Evolutionary conservation across 2,113 vertebrate genomes (phyloP).

Genomic region (Dipodomys merriami): DNA sequence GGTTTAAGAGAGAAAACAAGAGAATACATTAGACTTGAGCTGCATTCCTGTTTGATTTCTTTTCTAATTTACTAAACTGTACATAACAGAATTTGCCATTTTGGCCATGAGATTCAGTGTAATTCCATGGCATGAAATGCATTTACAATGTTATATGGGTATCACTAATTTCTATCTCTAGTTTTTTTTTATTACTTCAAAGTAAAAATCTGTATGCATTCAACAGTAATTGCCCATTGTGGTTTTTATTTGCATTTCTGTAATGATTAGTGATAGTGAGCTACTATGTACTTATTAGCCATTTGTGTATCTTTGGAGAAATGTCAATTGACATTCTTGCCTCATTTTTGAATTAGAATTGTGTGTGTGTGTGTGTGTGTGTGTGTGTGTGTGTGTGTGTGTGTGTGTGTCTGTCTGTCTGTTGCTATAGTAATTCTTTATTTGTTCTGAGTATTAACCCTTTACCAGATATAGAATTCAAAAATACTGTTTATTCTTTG

Average conservation of each 20-base stretch:
- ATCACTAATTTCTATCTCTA: not conserved
- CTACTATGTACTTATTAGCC: not conserved
- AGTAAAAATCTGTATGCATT: not conserved
- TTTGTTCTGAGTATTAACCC: not conserved
- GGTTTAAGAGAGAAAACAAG: constrained; percentile 35
- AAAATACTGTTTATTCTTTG: not conserved
- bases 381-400: no score
- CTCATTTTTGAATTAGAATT: not conserved
- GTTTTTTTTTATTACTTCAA: not conserved
- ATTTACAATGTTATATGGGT: not conserved
- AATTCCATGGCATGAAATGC: not conserved
- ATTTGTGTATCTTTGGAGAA: not conserved
- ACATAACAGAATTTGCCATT: not conserved
- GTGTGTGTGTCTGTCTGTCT: no score
- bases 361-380: not conserved
- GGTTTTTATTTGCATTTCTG: constrained; percentile 45
- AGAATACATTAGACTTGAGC: constrained; percentile 6
- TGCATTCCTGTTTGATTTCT: constrained; percentile 27
- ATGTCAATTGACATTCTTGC: not conserved
- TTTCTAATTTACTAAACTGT: constrained; percentile 32
- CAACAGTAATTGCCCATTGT: not conserved
- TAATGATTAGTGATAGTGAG: not conserved
- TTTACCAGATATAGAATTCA: not conserved
- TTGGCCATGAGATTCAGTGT: not conserved
- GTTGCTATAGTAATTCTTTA: not conserved